These are phyloP conservation scores for Drosophila glabriapex DNA, from an alignment of 2,888 invertebrate genomes.

Conservation along the genomic window DNA sequence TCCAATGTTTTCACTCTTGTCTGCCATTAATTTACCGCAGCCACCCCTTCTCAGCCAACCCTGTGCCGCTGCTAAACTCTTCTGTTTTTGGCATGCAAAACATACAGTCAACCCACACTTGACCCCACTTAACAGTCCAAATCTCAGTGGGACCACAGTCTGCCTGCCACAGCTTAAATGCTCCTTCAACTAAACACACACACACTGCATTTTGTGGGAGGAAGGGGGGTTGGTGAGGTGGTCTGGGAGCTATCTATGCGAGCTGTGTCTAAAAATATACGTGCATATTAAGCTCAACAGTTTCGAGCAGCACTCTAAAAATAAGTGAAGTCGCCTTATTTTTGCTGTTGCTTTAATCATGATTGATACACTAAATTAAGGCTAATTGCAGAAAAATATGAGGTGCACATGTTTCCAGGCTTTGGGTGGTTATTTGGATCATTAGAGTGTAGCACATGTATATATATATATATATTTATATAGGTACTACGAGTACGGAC, in stretches of 20 bases:
- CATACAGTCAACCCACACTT: conserved; percentile 40
- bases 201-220: conserved; percentile 9
- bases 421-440: conserved; percentile 41
- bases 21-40: conserved; percentile 54
- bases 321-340: conserved; percentile 40
- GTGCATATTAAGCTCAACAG: conserved; percentile 31
- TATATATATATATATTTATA: background rate
- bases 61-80: background rate
- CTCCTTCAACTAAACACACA: conserved; percentile 45
- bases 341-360: conserved; percentile 57
- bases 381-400: conserved; percentile 79
- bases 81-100: conserved; percentile 66
- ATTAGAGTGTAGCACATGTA: conserved; percentile 19
- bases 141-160: conserved; percentile 49
- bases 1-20: conserved; percentile 52
- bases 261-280: conserved; percentile 46
- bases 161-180: conserved; percentile 37
- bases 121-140: conserved; percentile 51
- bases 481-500: conserved; percentile 20
- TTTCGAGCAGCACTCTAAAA: conserved; percentile 29
- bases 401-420: conserved; percentile 67
- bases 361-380: conserved; percentile 77
- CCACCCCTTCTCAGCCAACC: background rate
- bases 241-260: conserved; percentile 21
- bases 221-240: background rate